A percentile compares a stretch with the other conserved stretches of the same genome.
phyloP scores from a whole-genome alignment of 2,113 vertebrate genomes.

The Xenopus laevis region DNA sequence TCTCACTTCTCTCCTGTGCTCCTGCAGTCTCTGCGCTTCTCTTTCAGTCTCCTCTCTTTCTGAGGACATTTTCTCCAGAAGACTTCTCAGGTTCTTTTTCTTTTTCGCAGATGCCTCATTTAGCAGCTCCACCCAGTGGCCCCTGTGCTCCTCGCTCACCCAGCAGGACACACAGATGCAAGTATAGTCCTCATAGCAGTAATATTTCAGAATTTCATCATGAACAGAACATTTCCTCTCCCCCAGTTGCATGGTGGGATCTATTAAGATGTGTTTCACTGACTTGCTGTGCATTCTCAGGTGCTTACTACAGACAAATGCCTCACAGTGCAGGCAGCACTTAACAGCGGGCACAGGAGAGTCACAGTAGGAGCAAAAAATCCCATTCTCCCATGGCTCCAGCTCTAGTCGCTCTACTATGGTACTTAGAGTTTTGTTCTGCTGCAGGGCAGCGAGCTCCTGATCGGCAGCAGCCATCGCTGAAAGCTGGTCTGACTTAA shows the following conservation, averaged over 20 bases:
- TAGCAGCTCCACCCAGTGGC: conserved; percentile 14
- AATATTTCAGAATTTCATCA: conserved; percentile 22
- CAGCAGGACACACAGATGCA: conserved; percentile 27
- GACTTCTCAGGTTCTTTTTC: background rate
- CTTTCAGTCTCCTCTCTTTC: conserved; percentile 1
- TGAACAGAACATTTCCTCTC: conserved; percentile 10
- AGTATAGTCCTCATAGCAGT: background rate
- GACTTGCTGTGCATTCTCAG: conserved; percentile 16
- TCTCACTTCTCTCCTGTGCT: background rate
- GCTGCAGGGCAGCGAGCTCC: no score
- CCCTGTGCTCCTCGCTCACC: conserved; percentile 14
- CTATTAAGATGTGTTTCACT: conserved; percentile 4
- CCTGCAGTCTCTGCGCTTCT: background rate
- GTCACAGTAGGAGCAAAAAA: conserved; percentile 67
- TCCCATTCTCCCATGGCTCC: background rate
- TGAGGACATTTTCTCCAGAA: background rate
- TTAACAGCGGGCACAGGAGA: conserved; percentile 58
- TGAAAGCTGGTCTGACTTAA: no score
- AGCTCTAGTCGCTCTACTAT: background rate
- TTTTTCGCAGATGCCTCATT: conserved; percentile 2
- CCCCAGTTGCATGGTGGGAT: background rate
- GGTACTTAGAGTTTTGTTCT: no score
- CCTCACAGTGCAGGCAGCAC: conserved; percentile 61
- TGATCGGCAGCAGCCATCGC: no score
- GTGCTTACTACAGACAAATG: conserved; percentile 8